These are phyloP conservation scores for Aphelocoma californica DNA, from an alignment of 2,797 vertebrate genomes.

Conservation along the genomic window DNA sequence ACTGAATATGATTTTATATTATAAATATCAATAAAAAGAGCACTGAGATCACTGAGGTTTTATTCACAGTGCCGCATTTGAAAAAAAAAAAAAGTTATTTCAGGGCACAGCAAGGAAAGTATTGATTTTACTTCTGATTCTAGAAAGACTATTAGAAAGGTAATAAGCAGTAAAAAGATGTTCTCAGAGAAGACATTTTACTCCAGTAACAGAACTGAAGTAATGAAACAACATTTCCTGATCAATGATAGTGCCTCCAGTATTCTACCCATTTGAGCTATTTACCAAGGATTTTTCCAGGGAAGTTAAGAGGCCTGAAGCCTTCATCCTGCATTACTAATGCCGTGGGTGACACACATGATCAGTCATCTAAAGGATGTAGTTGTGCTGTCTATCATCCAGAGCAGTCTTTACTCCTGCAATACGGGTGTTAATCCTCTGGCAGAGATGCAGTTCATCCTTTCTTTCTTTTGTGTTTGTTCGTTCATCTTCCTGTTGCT, in stretches of 20 bases:
- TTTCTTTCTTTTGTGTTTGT: not conserved
- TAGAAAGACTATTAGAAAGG: not conserved
- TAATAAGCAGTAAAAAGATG: not conserved
- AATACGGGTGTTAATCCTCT: not conserved
- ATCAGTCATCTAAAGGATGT: not conserved
- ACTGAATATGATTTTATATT: not conserved
- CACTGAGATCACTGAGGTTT: not conserved
- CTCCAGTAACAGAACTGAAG: not conserved
- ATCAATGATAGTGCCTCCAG: not conserved
- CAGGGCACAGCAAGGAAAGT: not conserved
- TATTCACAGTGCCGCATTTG: not conserved
- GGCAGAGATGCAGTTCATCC: not conserved
- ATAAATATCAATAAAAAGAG: not conserved
- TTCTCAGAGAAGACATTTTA: not conserved
- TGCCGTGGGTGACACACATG: accelerated
- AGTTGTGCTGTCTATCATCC: not conserved
- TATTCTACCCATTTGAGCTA: not conserved
- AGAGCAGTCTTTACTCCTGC: not conserved
- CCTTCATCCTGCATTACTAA: not conserved
- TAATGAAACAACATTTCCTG: not conserved
- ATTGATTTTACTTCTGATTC: slow-evolving; percentile 33
- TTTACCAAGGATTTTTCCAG: not conserved
- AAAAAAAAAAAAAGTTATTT: not conserved
- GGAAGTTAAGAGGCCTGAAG: not conserved
- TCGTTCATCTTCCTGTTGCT: not conserved